phyloP scores from a whole-genome alignment of 2,797 vertebrate genomes.

The Tarsius wallacei region DNA sequence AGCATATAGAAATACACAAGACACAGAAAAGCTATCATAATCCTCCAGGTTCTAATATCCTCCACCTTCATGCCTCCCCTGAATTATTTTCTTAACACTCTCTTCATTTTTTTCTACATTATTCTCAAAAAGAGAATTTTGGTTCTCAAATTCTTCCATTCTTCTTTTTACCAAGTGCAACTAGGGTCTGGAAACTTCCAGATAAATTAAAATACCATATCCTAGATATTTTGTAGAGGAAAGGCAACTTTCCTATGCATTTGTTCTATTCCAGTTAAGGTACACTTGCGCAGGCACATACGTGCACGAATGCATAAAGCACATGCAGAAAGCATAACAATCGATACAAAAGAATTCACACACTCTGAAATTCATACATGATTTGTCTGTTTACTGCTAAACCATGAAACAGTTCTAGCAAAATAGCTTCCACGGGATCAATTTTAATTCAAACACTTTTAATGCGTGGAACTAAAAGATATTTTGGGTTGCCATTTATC shows the following conservation, averaged over 20 bases:
- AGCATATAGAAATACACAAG: background rate
- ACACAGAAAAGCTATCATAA: background rate
- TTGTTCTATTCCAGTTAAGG: background rate
- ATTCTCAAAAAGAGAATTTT: background rate
- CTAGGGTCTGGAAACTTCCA: background rate
- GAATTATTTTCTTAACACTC: background rate
- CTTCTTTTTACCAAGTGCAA: background rate
- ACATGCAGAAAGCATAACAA: background rate
- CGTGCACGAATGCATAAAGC: no score
- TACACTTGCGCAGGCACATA: rapidly evolving
- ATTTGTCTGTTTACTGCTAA: background rate
- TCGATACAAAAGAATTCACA: background rate
- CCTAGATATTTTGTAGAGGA: background rate
- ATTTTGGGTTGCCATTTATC: background rate
- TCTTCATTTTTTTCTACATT: background rate
- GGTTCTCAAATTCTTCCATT: background rate
- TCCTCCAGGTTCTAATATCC: background rate
- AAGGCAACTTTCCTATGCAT: background rate
- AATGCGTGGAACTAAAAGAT: background rate
- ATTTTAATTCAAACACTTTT: constrained; percentile 3
- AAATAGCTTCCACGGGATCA: background rate
- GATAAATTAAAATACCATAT: background rate
- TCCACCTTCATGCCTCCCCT: rapidly evolving
- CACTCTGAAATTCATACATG: background rate
- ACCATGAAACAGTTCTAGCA: background rate